Evolutionary conservation across 2,797 vertebrate species (phyloP).

Genomic region (Trichosurus vulpecula): DNA sequence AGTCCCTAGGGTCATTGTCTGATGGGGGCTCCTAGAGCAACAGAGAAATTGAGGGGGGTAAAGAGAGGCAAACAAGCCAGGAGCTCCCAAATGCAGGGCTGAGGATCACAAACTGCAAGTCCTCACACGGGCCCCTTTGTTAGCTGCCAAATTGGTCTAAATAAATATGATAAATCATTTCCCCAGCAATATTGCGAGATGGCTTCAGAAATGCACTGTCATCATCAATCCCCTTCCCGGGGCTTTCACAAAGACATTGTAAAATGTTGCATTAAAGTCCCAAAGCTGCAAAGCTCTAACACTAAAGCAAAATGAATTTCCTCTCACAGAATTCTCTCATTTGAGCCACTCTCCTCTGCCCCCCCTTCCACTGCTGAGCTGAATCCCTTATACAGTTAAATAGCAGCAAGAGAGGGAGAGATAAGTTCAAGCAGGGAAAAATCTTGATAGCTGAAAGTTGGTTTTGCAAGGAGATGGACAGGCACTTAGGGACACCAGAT

Average conservation of each 20-base stretch:
- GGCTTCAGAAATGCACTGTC: constrained; percentile 1
- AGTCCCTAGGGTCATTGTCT: neutral
- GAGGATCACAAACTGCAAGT: fast-evolving
- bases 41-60: neutral
- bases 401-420: neutral
- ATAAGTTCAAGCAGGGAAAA: fast-evolving
- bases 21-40: neutral
- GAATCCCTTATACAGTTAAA: neutral
- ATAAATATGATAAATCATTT: neutral
- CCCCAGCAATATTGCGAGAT: constrained; percentile 5
- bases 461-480: neutral
- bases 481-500: neutral
- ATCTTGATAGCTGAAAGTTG: neutral
- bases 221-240: neutral
- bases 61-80: neutral
- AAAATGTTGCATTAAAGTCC: constrained; percentile 11
- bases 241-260: neutral
- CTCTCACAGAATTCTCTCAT: constrained; percentile 7
- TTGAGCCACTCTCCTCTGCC: neutral
- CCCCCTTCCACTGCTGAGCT: neutral
- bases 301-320: constrained; percentile 6
- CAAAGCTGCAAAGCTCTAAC: neutral
- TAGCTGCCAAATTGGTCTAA: neutral
- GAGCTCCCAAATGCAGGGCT: neutral
- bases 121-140: neutral